Evolutionary conservation across 2,797 vertebrate species (phyloP).

Genomic region (Microctenopoma lineatum): DNA sequence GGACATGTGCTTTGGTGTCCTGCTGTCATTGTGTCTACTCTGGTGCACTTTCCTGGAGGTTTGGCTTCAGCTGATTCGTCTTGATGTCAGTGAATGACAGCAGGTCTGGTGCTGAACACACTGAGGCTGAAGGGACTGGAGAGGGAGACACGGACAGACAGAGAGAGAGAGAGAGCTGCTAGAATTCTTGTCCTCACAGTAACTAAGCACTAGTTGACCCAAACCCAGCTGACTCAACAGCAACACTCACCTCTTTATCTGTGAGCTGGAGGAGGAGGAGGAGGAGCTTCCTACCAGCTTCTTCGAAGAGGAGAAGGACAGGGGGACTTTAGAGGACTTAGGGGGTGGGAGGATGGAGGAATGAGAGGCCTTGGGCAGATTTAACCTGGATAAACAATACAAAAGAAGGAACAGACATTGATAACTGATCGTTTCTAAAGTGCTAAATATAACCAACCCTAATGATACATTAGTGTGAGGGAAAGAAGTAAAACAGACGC

Average conservation of each 20-base stretch:
- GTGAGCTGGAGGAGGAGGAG: conserved; percentile 4
- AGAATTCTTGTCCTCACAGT: background rate
- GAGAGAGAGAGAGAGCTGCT: background rate
- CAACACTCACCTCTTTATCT: conserved; percentile 57
- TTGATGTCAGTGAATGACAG: conserved; percentile 55
- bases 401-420: background rate
- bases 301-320: conserved; percentile 35
- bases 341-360: conserved; percentile 43
- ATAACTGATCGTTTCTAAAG: too few species aligned
- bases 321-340: conserved; percentile 31
- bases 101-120: conserved; percentile 53
- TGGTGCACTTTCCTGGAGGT: background rate
- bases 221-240: background rate
- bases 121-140: conserved; percentile 65
- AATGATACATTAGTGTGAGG: too few species aligned
- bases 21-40: background rate
- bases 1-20: background rate
- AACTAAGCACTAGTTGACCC: background rate
- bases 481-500: too few species aligned
- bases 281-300: conserved; percentile 43
- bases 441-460: too few species aligned
- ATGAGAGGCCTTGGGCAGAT: conserved; percentile 24
- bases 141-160: background rate
- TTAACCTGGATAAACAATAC: conserved; percentile 38
- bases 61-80: background rate